A percentile compares a stretch with the other conserved stretches of the same genome.
Conservation (phyloP, 2,888 invertebrate species). For the Ctena decussata region DNA sequence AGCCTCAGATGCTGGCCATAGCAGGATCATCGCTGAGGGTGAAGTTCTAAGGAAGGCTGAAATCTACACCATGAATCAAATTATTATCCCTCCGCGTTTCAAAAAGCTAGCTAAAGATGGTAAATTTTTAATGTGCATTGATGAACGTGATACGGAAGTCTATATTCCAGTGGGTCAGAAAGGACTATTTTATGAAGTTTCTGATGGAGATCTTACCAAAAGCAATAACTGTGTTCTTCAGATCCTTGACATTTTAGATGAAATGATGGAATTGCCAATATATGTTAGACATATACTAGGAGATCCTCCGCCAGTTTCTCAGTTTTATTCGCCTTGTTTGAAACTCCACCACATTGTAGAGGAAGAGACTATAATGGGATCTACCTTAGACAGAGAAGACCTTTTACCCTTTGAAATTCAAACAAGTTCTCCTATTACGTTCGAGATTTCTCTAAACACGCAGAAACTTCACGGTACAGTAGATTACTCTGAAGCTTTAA, state of each 20-base stretch:
- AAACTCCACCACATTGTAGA: slow-evolving; percentile 58
- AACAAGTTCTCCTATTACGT: slow-evolving; percentile 57
- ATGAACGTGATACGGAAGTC: slow-evolving; percentile 56
- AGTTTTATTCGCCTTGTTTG: slow-evolving; percentile 61
- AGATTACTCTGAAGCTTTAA: slow-evolving; percentile 56
- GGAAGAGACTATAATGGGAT: slow-evolving; percentile 64
- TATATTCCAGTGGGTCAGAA: slow-evolving; percentile 48
- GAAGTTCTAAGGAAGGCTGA: slow-evolving; percentile 60
- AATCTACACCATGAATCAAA: slow-evolving; percentile 48
- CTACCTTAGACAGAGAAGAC: slow-evolving; percentile 59
- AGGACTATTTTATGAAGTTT: slow-evolving; percentile 65
- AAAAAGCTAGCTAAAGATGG: slow-evolving; percentile 28
- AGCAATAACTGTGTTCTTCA: slow-evolving; percentile 58
- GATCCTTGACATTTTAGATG: slow-evolving; percentile 56
- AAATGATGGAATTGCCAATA: slow-evolving; percentile 55
- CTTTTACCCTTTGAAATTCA: slow-evolving; percentile 61
- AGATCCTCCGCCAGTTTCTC: slow-evolving; percentile 61
- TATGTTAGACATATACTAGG: slow-evolving; percentile 65
- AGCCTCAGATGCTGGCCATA: slow-evolving; percentile 10
- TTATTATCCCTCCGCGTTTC: slow-evolving; percentile 41
- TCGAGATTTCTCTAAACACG: slow-evolving; percentile 64
- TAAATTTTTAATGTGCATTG: slow-evolving; percentile 57
- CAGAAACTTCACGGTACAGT: slow-evolving; percentile 52
- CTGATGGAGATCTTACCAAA: slow-evolving; percentile 54
- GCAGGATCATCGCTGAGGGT: slow-evolving; percentile 49